A percentile compares a stretch with the other conserved stretches of the same genome.
phyloP scores from a whole-genome alignment of 2,888 invertebrate species.

The Nephrotoma guestfalica region DNA sequence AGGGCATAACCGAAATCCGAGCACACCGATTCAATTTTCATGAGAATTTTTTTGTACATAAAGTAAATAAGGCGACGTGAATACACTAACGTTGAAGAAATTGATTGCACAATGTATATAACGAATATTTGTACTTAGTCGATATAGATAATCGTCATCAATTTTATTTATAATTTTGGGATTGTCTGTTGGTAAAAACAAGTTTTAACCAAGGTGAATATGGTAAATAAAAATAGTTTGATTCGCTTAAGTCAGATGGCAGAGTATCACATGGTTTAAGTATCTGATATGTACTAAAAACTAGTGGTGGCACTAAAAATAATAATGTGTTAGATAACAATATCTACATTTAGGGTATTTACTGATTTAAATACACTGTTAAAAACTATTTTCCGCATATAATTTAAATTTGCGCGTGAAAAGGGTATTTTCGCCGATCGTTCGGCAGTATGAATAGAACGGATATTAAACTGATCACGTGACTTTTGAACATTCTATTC shows the following conservation, averaged over 20 bases:
- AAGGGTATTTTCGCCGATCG: no score
- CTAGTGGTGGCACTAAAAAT: no score
- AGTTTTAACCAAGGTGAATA: neutral
- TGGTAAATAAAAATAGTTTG: neutral
- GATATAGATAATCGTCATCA: neutral
- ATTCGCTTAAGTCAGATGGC: neutral
- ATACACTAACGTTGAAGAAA: neutral
- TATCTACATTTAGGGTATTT: no score
- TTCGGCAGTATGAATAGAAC: no score
- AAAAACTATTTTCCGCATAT: no score
- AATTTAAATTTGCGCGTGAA: no score
- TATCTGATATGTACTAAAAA: neutral
- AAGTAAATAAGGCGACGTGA: neutral
- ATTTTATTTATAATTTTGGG: neutral
- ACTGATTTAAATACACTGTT: no score
- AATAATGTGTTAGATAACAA: no score
- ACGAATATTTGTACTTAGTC: neutral
- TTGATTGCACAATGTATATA: neutral
- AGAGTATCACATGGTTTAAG: neutral
- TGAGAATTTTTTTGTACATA: neutral
- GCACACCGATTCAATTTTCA: neutral
- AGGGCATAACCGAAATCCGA: neutral
- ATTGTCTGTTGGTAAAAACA: neutral
- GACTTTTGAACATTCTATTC: no score
- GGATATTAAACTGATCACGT: no score